Evolutionary conservation across 2,113 vertebrate species (phyloP).

Genomic region (Sturnira hondurensis): DNA sequence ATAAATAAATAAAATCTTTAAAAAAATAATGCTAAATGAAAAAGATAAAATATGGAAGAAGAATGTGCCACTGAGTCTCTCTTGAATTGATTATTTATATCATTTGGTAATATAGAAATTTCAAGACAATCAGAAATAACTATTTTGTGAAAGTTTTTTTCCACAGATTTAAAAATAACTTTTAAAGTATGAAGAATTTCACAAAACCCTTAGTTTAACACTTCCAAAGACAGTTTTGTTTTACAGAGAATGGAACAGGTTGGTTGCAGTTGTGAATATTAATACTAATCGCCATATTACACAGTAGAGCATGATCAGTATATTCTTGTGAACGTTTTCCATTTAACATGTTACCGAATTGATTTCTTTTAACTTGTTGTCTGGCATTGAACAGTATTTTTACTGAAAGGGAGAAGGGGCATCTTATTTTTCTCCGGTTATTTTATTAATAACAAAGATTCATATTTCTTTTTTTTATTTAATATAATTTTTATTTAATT

Average conservation of each 20-base stretch:
- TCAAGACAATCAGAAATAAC: not conserved
- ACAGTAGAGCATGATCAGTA: not conserved
- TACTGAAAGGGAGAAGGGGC: not conserved
- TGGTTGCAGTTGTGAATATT: not conserved
- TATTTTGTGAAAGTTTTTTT: not conserved
- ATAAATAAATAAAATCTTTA: no score
- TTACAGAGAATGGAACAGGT: not conserved
- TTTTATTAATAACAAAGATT: not conserved
- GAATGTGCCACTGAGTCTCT: not conserved
- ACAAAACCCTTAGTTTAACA: not conserved
- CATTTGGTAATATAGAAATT: not conserved
- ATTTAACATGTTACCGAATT: not conserved
- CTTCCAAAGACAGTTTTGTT: not conserved
- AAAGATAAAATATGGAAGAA: not conserved
- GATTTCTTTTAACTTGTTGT: not conserved
- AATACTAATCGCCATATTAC: not conserved
- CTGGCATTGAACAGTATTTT: not conserved
- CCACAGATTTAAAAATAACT: not conserved
- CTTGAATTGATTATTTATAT: not conserved
- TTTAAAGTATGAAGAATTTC: slow-evolving; percentile 6
- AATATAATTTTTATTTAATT: no score
- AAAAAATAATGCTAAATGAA: not conserved
- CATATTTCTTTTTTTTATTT: no score
- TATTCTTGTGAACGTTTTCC: not conserved
- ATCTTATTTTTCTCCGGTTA: slow-evolving; percentile 14